These are phyloP conservation scores for Chromis chromis DNA, from an alignment of 2,797 vertebrate genomes.

Conservation along the genomic window DNA sequence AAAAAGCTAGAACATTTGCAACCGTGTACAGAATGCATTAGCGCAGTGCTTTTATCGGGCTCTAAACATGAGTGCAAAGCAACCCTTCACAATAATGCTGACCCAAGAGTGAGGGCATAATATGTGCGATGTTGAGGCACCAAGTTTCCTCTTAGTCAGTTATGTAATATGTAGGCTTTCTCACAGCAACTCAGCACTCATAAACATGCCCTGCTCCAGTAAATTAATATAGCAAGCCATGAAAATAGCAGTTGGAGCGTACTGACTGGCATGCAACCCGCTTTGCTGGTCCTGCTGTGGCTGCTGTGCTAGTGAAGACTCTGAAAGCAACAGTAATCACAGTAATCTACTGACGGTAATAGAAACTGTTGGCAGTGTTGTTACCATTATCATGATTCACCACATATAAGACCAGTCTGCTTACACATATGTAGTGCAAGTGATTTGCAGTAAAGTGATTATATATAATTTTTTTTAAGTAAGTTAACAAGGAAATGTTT, in stretches of 20 bases:
- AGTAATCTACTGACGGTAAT: not conserved
- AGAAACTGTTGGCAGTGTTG: not conserved
- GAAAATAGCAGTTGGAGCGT: too few species aligned
- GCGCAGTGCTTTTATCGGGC: too few species aligned
- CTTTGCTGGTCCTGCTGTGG: not conserved
- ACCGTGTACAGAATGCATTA: too few species aligned
- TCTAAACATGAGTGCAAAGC: too few species aligned
- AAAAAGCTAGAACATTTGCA: too few species aligned
- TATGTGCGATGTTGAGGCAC: too few species aligned
- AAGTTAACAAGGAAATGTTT: too few species aligned
- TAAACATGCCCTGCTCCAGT: not conserved
- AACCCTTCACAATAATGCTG: too few species aligned
- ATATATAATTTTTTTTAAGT: too few species aligned
- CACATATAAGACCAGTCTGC: not conserved
- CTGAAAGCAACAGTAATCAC: not conserved
- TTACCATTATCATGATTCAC: not conserved
- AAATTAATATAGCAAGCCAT: too few species aligned
- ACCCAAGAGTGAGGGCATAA: too few species aligned
- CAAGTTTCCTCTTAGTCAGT: not conserved
- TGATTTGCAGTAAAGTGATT: too few species aligned
- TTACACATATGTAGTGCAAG: not conserved
- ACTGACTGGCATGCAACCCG: not conserved
- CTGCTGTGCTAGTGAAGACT: not conserved
- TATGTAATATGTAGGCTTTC: conserved; percentile 1
- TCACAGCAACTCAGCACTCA: not conserved